Percentiles rank a stretch among this genome's conserved stretches.
Evolutionary conservation across 2,113 vertebrate species (phyloP).

Genomic region (Pteruthius melanotis): DNA sequence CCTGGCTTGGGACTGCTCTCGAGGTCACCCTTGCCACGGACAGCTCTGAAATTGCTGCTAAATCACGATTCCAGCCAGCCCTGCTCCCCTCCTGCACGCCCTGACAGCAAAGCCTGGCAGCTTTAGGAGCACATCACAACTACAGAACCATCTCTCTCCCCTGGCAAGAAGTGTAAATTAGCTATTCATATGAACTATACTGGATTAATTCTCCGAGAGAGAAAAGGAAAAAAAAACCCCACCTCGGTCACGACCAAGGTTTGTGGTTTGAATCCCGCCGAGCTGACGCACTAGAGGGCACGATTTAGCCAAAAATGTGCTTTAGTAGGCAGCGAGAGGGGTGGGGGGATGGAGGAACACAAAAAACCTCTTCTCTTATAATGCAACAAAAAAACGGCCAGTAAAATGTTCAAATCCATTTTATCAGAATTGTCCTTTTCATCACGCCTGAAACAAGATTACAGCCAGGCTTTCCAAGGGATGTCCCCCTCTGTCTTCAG

Average conservation of each 20-base stretch:
- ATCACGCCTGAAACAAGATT: constrained; percentile 35
- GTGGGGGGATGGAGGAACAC: neutral
- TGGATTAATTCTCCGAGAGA: neutral
- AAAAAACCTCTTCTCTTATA: neutral
- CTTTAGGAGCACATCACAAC: neutral
- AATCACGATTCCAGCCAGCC: neutral
- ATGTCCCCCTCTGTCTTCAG: neutral
- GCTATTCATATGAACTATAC: neutral
- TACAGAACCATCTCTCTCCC: neutral
- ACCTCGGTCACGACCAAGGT: rapidly evolving
- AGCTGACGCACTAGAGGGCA: constrained; percentile 70
- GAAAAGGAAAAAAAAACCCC: rapidly evolving
- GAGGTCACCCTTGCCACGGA: neutral
- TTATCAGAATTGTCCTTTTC: constrained; percentile 45
- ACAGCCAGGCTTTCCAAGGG: neutral
- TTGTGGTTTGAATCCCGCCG: neutral
- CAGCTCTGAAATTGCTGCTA: neutral
- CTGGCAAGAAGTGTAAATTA: neutral
- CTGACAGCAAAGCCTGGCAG: rapidly evolving
- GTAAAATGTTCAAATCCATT: constrained; percentile 27
- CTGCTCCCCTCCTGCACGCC: neutral
- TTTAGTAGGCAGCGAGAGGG: neutral
- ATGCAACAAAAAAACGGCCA: constrained; percentile 33
- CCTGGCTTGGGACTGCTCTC: neutral
- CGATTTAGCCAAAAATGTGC: constrained; percentile 63